Percentiles rank a stretch among this genome's conserved stretches.
phyloP scores from a whole-genome alignment of 2,888 invertebrate genomes.

The Scaptomyza parva region DNA sequence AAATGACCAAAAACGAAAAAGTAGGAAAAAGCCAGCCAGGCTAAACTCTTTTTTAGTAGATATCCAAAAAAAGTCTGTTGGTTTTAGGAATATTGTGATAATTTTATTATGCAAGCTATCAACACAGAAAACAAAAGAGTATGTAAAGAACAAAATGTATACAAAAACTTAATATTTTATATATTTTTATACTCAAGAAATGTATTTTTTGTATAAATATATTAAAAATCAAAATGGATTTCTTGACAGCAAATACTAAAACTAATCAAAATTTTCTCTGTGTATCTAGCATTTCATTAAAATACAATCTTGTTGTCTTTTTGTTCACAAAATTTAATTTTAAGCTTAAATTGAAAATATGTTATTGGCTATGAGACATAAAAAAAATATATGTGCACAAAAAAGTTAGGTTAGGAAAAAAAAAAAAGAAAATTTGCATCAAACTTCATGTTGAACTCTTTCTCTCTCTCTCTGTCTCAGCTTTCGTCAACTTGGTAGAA shows the following conservation, averaged over 20 bases:
- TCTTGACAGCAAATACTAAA: too few species aligned
- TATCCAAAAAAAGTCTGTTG: conserved; percentile 13
- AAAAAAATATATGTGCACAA: conserved; percentile 1
- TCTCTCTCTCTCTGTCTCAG: not conserved
- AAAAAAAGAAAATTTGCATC: conserved; percentile 33
- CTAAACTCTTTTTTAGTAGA: conserved; percentile 47
- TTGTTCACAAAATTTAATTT: conserved; percentile 27
- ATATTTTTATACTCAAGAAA: too few species aligned
- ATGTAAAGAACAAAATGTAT: too few species aligned
- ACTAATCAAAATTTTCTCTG: not conserved
- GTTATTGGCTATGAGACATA: conserved; percentile 13
- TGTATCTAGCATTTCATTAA: not conserved
- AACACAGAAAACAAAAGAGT: too few species aligned
- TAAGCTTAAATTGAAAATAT: conserved; percentile 32
- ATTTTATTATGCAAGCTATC: conserved; percentile 24
- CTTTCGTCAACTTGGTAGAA: conserved; percentile 19
- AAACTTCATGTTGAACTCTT: conserved; percentile 13
- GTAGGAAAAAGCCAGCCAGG: conserved; percentile 5
- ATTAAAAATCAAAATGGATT: too few species aligned
- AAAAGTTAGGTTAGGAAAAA: conserved; percentile 1
- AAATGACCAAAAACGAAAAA: conserved; percentile 22
- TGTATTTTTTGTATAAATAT: too few species aligned
- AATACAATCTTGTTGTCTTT: not conserved
- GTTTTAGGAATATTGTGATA: conserved; percentile 26
- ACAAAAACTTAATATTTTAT: too few species aligned